Evolutionary conservation across 1,140 invertebrate genomes (phyloP).

Genomic region (Lucilia cuprina): DNA sequence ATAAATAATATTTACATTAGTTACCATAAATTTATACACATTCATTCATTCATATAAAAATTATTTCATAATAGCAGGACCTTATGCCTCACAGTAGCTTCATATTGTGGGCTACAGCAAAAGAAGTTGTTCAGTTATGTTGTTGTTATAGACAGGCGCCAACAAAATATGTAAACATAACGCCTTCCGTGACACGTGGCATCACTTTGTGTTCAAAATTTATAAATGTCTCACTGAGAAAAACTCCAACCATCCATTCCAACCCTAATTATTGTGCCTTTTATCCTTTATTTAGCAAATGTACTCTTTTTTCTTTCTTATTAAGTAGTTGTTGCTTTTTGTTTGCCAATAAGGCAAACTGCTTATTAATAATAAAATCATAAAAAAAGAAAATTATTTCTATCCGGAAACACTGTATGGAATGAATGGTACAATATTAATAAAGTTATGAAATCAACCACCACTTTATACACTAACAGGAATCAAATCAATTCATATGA

Average conservation of each 20-base stretch:
- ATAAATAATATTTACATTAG: constrained; percentile 26
- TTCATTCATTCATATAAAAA: constrained; percentile 11
- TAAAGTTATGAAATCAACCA: constrained; percentile 32
- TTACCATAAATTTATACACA: constrained; percentile 11
- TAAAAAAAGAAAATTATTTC: constrained; percentile 22
- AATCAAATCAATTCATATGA: not conserved
- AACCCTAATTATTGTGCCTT: not conserved
- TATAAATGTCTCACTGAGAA: not conserved
- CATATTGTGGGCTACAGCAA: not conserved
- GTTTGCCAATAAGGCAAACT: constrained; percentile 22
- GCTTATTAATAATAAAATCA: constrained; percentile 33
- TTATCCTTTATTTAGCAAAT: constrained; percentile 1
- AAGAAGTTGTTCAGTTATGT: not conserved
- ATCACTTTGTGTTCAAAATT: constrained; percentile 26
- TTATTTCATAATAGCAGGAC: not conserved
- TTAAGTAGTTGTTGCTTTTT: not conserved
- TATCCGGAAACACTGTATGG: not conserved
- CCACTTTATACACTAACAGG: not conserved
- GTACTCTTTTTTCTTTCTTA: not conserved
- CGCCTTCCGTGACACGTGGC: constrained; percentile 58
- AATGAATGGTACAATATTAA: not conserved
- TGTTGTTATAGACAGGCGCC: constrained; percentile 17
- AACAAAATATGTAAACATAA: constrained; percentile 55
- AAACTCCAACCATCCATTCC: not conserved
- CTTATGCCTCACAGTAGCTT: not conserved